phyloP scores from a whole-genome alignment of 2,113 vertebrate genomes.

The Scytalopus superciliaris region DNA sequence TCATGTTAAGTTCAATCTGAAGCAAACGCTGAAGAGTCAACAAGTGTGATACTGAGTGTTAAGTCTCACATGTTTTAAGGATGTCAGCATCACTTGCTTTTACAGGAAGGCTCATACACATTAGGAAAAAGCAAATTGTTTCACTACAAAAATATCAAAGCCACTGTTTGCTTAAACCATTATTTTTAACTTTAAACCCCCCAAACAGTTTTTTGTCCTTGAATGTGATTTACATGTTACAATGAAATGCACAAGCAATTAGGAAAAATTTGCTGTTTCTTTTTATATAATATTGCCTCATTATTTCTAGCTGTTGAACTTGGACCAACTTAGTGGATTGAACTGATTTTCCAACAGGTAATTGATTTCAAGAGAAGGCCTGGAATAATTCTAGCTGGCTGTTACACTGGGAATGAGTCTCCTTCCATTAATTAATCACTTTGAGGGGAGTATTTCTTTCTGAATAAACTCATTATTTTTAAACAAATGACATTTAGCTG shows the following conservation, averaged over 20 bases:
- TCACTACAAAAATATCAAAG: background rate
- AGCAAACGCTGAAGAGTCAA: background rate
- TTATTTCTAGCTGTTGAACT: constrained; percentile 50
- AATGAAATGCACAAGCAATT: background rate
- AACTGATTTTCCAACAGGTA: constrained; percentile 61
- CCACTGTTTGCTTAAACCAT: background rate
- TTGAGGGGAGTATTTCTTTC: constrained; percentile 9
- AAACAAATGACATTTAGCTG: constrained; percentile 48
- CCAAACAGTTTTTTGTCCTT: background rate
- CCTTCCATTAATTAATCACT: constrained; percentile 57
- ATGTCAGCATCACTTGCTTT: background rate
- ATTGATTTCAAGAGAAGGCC: constrained; percentile 30
- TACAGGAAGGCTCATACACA: background rate
- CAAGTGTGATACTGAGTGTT: background rate
- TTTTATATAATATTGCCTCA: background rate
- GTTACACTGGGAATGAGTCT: constrained; percentile 18
- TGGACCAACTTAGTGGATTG: background rate
- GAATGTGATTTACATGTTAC: background rate
- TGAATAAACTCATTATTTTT: constrained; percentile 59
- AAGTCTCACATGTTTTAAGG: background rate
- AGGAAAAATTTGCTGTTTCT: background rate
- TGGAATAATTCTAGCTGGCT: constrained; percentile 55
- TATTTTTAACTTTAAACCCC: background rate
- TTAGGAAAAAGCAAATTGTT: background rate
- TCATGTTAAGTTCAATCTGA: background rate